Percentiles rank a stretch among this genome's conserved stretches.
Conservation (phyloP, 2,888 invertebrate species). For the Scaptomyza polygonia region DNA sequence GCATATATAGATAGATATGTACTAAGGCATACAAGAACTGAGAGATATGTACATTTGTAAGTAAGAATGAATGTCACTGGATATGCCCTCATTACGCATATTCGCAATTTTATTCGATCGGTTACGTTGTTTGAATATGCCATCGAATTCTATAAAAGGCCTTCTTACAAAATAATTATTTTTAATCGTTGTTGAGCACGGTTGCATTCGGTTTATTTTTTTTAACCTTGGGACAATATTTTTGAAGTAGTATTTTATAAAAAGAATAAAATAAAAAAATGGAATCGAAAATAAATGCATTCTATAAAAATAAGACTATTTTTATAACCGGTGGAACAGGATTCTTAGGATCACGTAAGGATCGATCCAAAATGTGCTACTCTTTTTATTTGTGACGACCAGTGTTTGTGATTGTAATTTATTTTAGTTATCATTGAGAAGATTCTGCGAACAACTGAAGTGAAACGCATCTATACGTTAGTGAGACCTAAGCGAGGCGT, state of each 20-base stretch:
- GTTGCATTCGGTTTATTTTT: not conserved
- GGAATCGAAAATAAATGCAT: not conserved
- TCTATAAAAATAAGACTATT: constrained; percentile 5
- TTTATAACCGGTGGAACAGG: constrained; percentile 2
- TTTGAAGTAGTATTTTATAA: too few species aligned
- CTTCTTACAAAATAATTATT: not conserved
- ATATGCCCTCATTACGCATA: constrained; percentile 2
- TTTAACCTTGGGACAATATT: not conserved
- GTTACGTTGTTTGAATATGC: not conserved
- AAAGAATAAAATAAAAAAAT: not conserved
- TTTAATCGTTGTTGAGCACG: not conserved
- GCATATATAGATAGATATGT: too few species aligned
- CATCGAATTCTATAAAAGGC: not conserved
- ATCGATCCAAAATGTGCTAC: not conserved
- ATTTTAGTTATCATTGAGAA: not conserved
- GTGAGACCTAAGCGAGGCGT: constrained; percentile 2
- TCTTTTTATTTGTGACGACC: not conserved
- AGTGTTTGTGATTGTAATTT: not conserved
- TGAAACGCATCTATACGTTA: not conserved
- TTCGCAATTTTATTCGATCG: not conserved
- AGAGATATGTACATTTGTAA: not conserved
- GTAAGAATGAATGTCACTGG: not conserved
- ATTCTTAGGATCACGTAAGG: constrained; percentile 2
- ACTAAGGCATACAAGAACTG: too few species aligned
- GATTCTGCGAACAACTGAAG: not conserved